Evolutionary conservation across 2,113 vertebrate species (phyloP), one percentile per base, ranked within the genome.

Genomic region (Anser cygnoides): DNA sequence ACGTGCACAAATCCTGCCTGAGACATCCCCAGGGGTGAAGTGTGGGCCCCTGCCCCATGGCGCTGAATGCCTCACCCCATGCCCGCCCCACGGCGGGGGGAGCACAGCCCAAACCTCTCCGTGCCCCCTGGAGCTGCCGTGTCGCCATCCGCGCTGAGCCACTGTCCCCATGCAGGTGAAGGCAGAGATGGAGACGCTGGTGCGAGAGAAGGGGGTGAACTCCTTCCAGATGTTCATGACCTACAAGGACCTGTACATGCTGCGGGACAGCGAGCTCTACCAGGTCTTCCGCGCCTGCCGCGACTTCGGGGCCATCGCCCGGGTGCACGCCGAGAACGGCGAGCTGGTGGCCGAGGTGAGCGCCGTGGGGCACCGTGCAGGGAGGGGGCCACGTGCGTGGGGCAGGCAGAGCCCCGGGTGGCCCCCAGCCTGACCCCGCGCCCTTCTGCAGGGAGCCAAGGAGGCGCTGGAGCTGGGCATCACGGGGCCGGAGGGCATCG

Each of bases 211-310:
- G 89, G 99, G 99, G 2, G 99, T 99, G 90, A 99, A 99, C 96
- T 99, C 99, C 20, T 99, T 99, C 96, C 99, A 99, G 98, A 99
- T 99, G 99, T 99, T 98, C 98, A 99, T 99, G 99, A 98, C 99
- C 92, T 99, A 99, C 95, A 99, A 99, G 97, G 99, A 99, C 87
- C 92, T 97, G 96, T 99, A 98, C 97, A 99, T 99, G 99, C 98
- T 99, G 95, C 98, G 99, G 87, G 99, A 99, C 98, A 98, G 98
- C 12, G 99, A 99, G 95, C 98, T 99, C 46, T 99, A 99, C 97
- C 99, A 99, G 97, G 99, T 97, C 52, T 97, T 99, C 84, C 98
- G 98, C 2, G 98, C 99, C 44, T 99, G 99, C 95, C 99, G 98
- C 78, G 99, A 99, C 97, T 97, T 99, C 6, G 99, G 99, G 0